These are phyloP conservation scores for Cryptocephalus moraei DNA, from an alignment of 2,888 invertebrate species.

Conservation along the genomic window DNA sequence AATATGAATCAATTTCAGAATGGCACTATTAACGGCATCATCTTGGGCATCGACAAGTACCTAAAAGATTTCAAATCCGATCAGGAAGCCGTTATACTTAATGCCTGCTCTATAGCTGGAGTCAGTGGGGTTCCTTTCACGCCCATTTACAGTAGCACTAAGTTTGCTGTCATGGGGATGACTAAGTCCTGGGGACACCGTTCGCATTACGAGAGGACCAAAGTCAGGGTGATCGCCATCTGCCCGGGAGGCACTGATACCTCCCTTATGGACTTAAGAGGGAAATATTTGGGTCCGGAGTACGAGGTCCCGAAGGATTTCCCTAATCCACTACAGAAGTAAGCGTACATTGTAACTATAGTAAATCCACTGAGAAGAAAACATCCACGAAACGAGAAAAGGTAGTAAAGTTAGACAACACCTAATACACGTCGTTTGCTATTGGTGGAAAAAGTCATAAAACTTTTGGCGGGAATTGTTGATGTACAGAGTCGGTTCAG, in stretches of 20 bases:
- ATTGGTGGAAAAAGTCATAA: no score
- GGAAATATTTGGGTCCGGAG: no score
- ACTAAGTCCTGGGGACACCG: conserved; percentile 11
- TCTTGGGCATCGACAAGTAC: conserved; percentile 15
- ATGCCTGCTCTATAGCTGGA: conserved; percentile 13
- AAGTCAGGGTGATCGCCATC: conserved; percentile 41
- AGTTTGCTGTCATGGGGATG: conserved; percentile 14
- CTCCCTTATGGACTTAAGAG: no score
- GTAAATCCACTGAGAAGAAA: no score
- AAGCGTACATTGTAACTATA: no score
- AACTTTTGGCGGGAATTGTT: no score
- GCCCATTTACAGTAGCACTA: conserved; percentile 14
- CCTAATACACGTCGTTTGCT: no score
- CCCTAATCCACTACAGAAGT: no score
- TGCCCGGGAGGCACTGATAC: conserved; percentile 44
- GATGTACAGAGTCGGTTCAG: no score
- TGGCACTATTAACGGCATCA: conserved; percentile 12
- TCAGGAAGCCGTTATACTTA: conserved; percentile 14
- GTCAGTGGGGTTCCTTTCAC: neutral
- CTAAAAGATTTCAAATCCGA: conserved; percentile 12
- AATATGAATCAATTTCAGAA: conserved; percentile 20
- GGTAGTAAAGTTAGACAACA: no score
- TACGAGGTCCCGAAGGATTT: no score
- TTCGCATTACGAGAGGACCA: conserved; percentile 31
- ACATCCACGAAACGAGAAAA: no score